Evolutionary conservation across 2,888 invertebrate species (phyloP).

Genomic region (Scrobipalpa atriplicella): DNA sequence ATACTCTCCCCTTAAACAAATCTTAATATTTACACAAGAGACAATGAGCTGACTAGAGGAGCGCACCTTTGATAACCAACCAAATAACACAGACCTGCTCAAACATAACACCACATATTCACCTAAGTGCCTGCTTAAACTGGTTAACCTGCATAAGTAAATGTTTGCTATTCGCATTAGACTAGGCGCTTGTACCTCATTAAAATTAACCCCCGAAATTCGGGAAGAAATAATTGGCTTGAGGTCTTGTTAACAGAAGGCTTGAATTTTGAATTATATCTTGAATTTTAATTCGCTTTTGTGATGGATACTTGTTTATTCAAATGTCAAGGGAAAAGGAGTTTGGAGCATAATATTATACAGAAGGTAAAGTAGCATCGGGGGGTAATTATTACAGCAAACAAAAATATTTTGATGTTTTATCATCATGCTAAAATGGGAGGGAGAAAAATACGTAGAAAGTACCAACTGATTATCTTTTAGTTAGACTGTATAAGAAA

Average conservation of each 20-base stretch:
- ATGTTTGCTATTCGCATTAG: slow-evolving; percentile 35
- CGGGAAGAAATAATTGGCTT: slow-evolving; percentile 35
- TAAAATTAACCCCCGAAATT: slow-evolving; percentile 37
- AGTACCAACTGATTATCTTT: no score
- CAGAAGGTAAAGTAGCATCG: neutral
- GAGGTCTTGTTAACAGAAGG: slow-evolving; percentile 36
- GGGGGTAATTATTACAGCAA: no score
- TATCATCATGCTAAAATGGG: no score
- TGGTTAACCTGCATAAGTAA: slow-evolving; percentile 27
- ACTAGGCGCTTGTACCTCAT: slow-evolving; percentile 34
- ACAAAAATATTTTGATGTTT: no score
- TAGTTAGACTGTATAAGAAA: no score
- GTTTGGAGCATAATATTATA: neutral
- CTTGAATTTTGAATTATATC: slow-evolving; percentile 29
- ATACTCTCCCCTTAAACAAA: slow-evolving; percentile 26
- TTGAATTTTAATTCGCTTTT: slow-evolving; percentile 21
- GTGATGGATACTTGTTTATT: slow-evolving; percentile 17
- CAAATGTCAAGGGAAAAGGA: neutral
- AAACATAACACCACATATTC: neutral
- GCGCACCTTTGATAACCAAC: slow-evolving; percentile 24
- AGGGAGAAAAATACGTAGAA: no score
- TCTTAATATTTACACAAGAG: slow-evolving; percentile 28
- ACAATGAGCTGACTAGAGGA: slow-evolving; percentile 28
- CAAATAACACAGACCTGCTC: neutral
- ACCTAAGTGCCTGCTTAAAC: slow-evolving; percentile 16